Evolutionary conservation across 2,888 invertebrate species (phyloP), one percentile per base, ranked within the genome.

Genomic region (Bellardia bayeri): DNA sequence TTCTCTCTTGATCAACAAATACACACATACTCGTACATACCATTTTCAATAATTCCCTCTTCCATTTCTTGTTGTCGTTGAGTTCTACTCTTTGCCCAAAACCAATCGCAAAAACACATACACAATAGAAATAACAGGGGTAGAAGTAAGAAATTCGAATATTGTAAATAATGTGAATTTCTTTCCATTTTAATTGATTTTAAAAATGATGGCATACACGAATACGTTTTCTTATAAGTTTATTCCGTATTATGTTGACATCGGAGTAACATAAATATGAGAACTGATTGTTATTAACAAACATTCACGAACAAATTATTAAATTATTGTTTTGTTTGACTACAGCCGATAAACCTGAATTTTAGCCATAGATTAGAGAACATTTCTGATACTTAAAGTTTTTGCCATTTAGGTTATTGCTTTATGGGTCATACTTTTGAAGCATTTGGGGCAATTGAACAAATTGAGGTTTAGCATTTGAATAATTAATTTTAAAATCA

Each of bases 71-170:
- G 37, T 51, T 71, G 37, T 11, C 54, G 51, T 37, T 33, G 71
- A 16, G 49, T 5, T 45, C n/a, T 11, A 14, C n/a, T 14, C 30
- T 51, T 51, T 49, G n/a, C 42, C 7, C 6, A 8, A 23, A 54
- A 9, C 51, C 71, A 71, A 9, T 71, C 54, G 11, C 54, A 71
- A 51, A 71, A 54, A 6, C 71, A 71, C 45, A 54, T 37, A 54
- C 71, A 71, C 5, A 71, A 16, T n/a, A 71, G 8, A 37, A 54
- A 71, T 16, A 51, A 11, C 7, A 51, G 54, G 9, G 71, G 54
- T 4, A 51, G 8, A 5, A 71, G n/a, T 3, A 51, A 16, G 37
- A n/a, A 37, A 54, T 40, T 71, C 11, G 51, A 11, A 71, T 54
- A 71, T 51, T 51, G 71, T 7, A 37, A 23, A 51, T 37, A 16